Conservation (phyloP, 2,797 vertebrate genomes). For the Gymnothorax javanicus region DNA sequence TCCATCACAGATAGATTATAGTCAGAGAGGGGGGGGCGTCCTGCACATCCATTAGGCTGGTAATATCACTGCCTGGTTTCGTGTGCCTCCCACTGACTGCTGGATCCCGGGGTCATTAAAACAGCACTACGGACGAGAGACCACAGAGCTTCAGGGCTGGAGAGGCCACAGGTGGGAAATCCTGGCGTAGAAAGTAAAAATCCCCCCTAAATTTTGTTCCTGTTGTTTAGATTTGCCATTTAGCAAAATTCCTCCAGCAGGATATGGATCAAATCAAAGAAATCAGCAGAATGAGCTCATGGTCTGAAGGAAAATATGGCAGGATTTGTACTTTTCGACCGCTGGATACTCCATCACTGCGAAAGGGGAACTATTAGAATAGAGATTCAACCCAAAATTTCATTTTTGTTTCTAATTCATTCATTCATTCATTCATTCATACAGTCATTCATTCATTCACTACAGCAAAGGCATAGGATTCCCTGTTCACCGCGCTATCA, state of each 20-base stretch:
- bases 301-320: too few relatives aligned
- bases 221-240: too few relatives aligned
- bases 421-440: neutral
- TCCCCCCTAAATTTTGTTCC: too few relatives aligned
- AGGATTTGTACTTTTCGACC: too few relatives aligned
- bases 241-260: too few relatives aligned
- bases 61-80: neutral
- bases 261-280: too few relatives aligned
- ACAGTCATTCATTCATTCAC: neutral
- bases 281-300: too few relatives aligned
- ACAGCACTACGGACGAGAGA: neutral
- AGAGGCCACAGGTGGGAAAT: neutral
- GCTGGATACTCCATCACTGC: neutral
- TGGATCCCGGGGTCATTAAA: neutral
- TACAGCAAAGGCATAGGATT: neutral
- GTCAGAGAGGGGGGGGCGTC: slow-evolving; percentile 53
- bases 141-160: neutral
- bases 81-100: neutral
- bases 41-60: neutral
- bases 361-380: too few relatives aligned
- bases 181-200: too few relatives aligned
- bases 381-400: too few relatives aligned
- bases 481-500: neutral
- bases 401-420: neutral
- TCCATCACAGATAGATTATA: slow-evolving; percentile 65